phyloP scores from a whole-genome alignment of 2,797 vertebrate species.

The Selene dorsalis region DNA sequence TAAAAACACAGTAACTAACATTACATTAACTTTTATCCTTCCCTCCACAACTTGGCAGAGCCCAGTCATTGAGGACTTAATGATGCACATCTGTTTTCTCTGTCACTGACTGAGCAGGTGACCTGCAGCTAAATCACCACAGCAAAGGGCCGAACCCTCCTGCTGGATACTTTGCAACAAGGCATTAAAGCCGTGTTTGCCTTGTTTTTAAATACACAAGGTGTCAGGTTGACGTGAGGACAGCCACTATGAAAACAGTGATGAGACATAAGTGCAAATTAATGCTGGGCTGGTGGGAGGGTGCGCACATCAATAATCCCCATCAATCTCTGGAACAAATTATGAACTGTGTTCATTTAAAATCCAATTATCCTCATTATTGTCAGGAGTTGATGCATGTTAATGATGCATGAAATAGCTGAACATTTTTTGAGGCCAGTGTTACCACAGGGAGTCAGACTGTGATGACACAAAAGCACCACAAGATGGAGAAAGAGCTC shows the following conservation, averaged over 20 bases:
- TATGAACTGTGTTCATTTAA: conserved; percentile 76
- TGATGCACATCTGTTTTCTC: not conserved
- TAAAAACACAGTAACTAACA: not conserved
- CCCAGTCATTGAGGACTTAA: not conserved
- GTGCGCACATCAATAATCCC: conserved; percentile 66
- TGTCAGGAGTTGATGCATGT: conserved; percentile 68
- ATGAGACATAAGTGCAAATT: conserved; percentile 12
- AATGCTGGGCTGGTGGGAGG: conserved; percentile 33
- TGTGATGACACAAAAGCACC: conserved; percentile 21
- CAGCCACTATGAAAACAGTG: not conserved
- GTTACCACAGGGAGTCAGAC: accelerated
- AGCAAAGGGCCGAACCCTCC: not conserved
- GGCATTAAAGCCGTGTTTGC: not conserved
- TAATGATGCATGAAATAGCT: conserved; percentile 78
- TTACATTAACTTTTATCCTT: not conserved
- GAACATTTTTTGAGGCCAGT: conserved; percentile 34
- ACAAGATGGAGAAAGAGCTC: conserved; percentile 65
- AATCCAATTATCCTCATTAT: conserved; percentile 80
- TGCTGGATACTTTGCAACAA: not conserved
- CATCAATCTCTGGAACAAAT: conserved; percentile 72
- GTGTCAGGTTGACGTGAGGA: conserved; percentile 39
- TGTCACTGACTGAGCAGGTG: not conserved
- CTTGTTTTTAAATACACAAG: conserved; percentile 13
- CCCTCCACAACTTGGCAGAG: not conserved
- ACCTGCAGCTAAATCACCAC: not conserved